Evolutionary conservation across 2,888 invertebrate species (phyloP).

Genomic region (Chouioia cunea): DNA sequence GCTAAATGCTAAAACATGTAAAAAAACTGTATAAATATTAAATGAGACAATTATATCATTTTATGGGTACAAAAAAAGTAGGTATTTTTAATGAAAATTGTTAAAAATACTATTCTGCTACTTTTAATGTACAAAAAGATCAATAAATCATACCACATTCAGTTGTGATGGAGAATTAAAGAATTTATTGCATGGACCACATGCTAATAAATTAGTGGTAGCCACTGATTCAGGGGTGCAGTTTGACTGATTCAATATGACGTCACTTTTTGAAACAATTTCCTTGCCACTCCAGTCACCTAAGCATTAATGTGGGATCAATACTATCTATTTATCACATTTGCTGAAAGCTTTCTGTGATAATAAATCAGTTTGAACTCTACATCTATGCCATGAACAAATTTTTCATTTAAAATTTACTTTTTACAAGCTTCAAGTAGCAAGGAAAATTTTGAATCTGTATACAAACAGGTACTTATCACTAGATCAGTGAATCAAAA

Average conservation of each 20-base stretch:
- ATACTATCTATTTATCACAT: conserved; percentile 70
- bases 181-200: conserved; percentile 64
- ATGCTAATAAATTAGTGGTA: conserved; percentile 57
- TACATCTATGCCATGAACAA: conserved; percentile 67
- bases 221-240: conserved; percentile 30
- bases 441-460: conserved; percentile 26
- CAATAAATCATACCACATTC: conserved; percentile 58
- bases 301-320: conserved; percentile 69
- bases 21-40: conserved; percentile 34
- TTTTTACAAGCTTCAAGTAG: conserved; percentile 50
- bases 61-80: background rate
- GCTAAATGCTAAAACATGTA: conserved; percentile 51
- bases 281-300: conserved; percentile 58
- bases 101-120: background rate
- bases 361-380: conserved; percentile 69
- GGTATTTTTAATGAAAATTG: conserved; percentile 15
- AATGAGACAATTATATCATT: conserved; percentile 24
- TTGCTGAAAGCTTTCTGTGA: conserved; percentile 62
- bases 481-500: background rate
- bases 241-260: conserved; percentile 7
- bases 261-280: conserved; percentile 33
- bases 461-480: background rate
- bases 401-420: conserved; percentile 37
- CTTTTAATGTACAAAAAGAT: conserved; percentile 21
- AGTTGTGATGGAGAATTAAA: conserved; percentile 65